Percentiles rank a stretch among this genome's conserved stretches.
Evolutionary conservation across 2,113 vertebrate genomes (phyloP).

Genomic region (Lepisosteus oculatus): DNA sequence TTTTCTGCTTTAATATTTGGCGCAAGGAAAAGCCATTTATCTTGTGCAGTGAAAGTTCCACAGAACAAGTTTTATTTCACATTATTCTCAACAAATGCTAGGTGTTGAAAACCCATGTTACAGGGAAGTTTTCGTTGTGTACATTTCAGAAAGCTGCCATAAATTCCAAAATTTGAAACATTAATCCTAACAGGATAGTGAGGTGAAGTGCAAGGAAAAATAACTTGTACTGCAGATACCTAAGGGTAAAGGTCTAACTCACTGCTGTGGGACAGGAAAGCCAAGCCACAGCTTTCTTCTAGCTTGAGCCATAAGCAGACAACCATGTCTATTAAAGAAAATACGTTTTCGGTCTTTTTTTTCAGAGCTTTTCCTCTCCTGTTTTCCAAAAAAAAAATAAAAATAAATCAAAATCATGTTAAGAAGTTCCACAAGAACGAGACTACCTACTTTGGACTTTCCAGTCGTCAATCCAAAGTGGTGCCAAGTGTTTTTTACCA

Average conservation of each 20-base stretch:
- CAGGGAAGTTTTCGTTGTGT: too few species aligned
- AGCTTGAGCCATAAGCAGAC: slow-evolving; percentile 12
- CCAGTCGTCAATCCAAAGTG: slow-evolving; percentile 44
- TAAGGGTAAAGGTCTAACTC: neutral
- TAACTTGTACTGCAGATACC: neutral
- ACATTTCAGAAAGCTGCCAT: neutral
- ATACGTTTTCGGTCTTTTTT: slow-evolving; percentile 9
- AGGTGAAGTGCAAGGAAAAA: neutral
- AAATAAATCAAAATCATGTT: slow-evolving; percentile 24
- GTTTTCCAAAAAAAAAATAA: slow-evolving; percentile 36
- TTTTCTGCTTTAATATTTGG: too few species aligned
- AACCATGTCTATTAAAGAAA: slow-evolving; percentile 8
- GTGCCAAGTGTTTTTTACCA: slow-evolving; percentile 35
- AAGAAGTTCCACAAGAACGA: slow-evolving; percentile 15
- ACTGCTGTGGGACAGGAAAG: neutral
- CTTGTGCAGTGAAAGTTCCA: too few species aligned
- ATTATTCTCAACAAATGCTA: too few species aligned
- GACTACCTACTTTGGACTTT: slow-evolving; percentile 38
- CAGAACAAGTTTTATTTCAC: too few species aligned
- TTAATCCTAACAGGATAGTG: neutral
- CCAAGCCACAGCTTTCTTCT: slow-evolving; percentile 10
- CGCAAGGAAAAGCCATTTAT: too few species aligned
- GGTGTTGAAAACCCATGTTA: too few species aligned
- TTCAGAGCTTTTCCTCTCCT: slow-evolving; percentile 20
- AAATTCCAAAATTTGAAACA: neutral